phyloP scores from a whole-genome alignment of 2,888 invertebrate species.

The Notodonta ziczac region DNA sequence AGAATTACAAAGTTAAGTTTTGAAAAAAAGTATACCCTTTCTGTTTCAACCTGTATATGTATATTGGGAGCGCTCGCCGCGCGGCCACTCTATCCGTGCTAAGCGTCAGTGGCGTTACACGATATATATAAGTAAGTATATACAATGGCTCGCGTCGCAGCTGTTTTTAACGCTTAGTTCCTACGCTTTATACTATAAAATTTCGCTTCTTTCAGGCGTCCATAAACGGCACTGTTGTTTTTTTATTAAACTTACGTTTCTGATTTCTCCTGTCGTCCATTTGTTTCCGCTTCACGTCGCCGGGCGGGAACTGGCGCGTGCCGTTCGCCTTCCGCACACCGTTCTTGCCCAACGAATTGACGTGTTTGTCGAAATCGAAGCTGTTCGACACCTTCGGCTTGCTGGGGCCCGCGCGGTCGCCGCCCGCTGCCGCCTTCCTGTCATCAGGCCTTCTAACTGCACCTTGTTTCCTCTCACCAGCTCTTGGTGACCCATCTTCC shows the following conservation, averaged over 20 bases:
- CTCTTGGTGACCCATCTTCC: conserved; percentile 48
- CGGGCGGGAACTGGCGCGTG: conserved; percentile 80
- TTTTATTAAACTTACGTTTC: conserved; percentile 59
- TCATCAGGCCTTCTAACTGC: conserved; percentile 59
- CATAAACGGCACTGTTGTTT: too few relatives aligned
- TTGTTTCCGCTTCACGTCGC: conserved; percentile 67
- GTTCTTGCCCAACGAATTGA: conserved; percentile 60
- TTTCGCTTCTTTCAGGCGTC: too few relatives aligned
- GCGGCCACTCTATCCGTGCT: too few relatives aligned
- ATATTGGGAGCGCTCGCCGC: too few relatives aligned
- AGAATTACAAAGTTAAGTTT: too few relatives aligned
- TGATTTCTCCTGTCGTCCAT: conserved; percentile 59
- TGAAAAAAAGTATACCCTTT: too few relatives aligned
- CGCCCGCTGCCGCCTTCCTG: conserved; percentile 38
- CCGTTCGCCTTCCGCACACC: conserved; percentile 46
- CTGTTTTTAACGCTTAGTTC: too few relatives aligned
- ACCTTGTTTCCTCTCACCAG: conserved; percentile 48
- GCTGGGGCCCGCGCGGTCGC: conserved; percentile 56
- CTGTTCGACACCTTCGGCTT: conserved; percentile 59
- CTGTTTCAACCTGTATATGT: too few relatives aligned
- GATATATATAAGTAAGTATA: too few relatives aligned
- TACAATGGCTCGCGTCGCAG: too few relatives aligned
- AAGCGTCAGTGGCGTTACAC: too few relatives aligned
- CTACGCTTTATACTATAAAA: too few relatives aligned
- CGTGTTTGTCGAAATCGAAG: conserved; percentile 79